Percentiles rank a stretch among this genome's conserved stretches.
Conservation (phyloP, 1,140 invertebrate genomes). For the Globodera ellingtonae region DNA sequence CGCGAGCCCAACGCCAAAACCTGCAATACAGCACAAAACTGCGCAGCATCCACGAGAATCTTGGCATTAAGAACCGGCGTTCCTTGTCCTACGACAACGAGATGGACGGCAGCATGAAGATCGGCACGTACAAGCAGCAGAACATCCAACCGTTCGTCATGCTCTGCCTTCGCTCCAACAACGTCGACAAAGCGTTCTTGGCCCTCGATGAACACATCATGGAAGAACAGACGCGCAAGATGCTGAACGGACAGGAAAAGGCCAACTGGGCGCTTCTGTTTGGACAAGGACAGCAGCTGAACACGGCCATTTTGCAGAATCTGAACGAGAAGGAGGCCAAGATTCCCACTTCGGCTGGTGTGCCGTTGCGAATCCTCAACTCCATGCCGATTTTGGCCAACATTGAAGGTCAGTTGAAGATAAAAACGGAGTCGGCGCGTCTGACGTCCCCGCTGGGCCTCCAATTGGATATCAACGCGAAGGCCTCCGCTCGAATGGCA, state of each 20-base stretch:
- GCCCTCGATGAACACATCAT: constrained; percentile 39
- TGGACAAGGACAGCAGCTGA: constrained; percentile 4
- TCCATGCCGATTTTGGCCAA: constrained; percentile 26
- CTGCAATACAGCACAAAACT: constrained; percentile 9
- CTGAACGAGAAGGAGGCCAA: constrained; percentile 45
- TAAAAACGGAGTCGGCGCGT: constrained; percentile 6
- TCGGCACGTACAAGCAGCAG: background rate
- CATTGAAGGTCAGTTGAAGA: constrained; percentile 16
- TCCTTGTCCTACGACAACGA: background rate
- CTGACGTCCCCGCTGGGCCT: background rate
- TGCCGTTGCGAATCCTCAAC: constrained; percentile 35
- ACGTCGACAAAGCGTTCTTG: constrained; percentile 44
- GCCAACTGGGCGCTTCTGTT: constrained; percentile 6
- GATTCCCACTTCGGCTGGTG: constrained; percentile 39
- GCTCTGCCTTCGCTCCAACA: constrained; percentile 36
- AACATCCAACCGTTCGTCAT: constrained; percentile 45
- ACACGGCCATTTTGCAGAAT: constrained; percentile 11
- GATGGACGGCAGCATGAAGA: constrained; percentile 27
- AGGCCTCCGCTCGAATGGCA: constrained; percentile 7
- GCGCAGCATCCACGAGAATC: constrained; percentile 15
- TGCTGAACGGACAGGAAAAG: constrained; percentile 36
- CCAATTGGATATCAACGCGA: constrained; percentile 21
- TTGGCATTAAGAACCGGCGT: constrained; percentile 44
- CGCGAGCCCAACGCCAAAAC: background rate
- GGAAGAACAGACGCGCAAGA: constrained; percentile 26